phyloP scores from a whole-genome alignment of 2,888 invertebrate genomes.

The Eupeodes latifasciatus region DNA sequence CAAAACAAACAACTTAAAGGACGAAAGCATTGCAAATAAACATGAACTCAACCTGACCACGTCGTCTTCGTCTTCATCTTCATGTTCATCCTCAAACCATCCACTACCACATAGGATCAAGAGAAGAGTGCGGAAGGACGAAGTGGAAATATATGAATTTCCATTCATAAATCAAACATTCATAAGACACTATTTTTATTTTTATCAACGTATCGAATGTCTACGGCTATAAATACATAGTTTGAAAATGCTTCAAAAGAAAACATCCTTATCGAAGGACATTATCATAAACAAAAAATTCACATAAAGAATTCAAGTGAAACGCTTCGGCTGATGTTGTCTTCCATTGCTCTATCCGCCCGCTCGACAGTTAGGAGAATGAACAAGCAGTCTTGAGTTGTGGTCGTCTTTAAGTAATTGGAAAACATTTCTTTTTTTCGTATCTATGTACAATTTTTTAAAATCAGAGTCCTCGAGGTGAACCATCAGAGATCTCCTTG shows the following conservation, averaged over 20 bases:
- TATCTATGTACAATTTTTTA: not conserved
- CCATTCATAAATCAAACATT: constrained; percentile 75
- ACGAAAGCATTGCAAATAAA: constrained; percentile 20
- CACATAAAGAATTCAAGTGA: not conserved
- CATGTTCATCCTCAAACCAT: too few relatives aligned
- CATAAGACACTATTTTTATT: constrained; percentile 69
- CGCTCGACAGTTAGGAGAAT: not conserved
- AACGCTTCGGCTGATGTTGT: not conserved
- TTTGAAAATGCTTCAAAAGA: constrained; percentile 13
- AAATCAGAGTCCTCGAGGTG: constrained; percentile 24
- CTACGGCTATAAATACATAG: constrained; percentile 3
- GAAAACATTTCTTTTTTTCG: constrained; percentile 35
- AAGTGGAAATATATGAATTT: constrained; percentile 30
- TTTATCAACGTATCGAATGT: constrained; percentile 71
- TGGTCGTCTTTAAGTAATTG: constrained; percentile 71
- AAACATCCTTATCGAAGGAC: constrained; percentile 53
- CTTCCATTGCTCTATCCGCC: too few relatives aligned
- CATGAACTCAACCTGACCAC: constrained; percentile 44
- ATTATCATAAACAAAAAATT: constrained; percentile 10
- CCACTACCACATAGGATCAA: too few relatives aligned
- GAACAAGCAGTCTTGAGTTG: not conserved
- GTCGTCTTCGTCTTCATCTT: not conserved
- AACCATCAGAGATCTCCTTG: constrained; percentile 13
- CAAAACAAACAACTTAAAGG: constrained; percentile 32
- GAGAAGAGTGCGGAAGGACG: not conserved